phyloP scores from a whole-genome alignment of 2,113 vertebrate species.

The Chaetodon auriga region DNA sequence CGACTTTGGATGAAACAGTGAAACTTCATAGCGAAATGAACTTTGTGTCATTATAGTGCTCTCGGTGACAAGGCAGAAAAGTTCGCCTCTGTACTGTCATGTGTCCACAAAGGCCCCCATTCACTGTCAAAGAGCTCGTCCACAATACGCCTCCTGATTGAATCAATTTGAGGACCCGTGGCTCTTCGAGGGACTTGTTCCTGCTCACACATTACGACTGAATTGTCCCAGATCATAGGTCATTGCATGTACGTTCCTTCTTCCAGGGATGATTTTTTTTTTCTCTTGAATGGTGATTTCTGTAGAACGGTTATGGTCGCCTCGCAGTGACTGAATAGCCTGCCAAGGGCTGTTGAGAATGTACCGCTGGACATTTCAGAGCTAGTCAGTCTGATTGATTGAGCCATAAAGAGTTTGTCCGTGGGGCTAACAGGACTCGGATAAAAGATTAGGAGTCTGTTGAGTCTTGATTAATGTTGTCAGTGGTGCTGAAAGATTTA shows the following conservation, averaged over 20 bases:
- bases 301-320: slow-evolving; percentile 36
- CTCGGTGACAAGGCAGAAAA: slow-evolving; percentile 11
- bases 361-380: slow-evolving; percentile 68
- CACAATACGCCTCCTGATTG: slow-evolving; percentile 27
- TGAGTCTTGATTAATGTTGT: slow-evolving; percentile 78
- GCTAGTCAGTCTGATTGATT: slow-evolving; percentile 77
- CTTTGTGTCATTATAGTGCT: slow-evolving; percentile 25
- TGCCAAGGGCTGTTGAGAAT: slow-evolving; percentile 49
- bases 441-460: slow-evolving; percentile 76
- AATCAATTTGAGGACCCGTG: slow-evolving; percentile 29
- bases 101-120: slow-evolving; percentile 51
- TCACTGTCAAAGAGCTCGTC: slow-evolving; percentile 27
- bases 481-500: slow-evolving; percentile 68
- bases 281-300: slow-evolving; percentile 41
- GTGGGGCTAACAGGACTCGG: slow-evolving; percentile 67
- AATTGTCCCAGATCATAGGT: slow-evolving; percentile 31
- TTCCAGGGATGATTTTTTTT: background rate
- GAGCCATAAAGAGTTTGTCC: slow-evolving; percentile 79
- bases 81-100: slow-evolving; percentile 31
- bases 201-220: slow-evolving; percentile 34
- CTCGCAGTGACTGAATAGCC: slow-evolving; percentile 37
- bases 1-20: slow-evolving; percentile 47
- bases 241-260: slow-evolving; percentile 2
- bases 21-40: slow-evolving; percentile 58
- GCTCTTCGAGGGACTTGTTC: slow-evolving; percentile 18